Conservation (phyloP, 1,140 invertebrate species). For the Pogonognathellus flavescens region DNA sequence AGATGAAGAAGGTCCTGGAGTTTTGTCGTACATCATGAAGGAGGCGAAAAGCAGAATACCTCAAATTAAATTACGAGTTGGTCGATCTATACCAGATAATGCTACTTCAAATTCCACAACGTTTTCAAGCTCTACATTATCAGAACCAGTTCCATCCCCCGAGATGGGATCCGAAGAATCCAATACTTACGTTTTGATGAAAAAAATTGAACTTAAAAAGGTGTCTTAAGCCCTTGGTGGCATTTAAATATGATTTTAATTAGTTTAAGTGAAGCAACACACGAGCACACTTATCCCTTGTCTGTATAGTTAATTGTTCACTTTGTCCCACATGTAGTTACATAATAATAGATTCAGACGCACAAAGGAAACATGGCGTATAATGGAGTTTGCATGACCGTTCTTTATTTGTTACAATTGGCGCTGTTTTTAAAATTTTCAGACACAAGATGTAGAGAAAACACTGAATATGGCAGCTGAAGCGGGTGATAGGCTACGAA, state of each 20-base stretch:
- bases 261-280: neutral
- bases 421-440: neutral
- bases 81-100: neutral
- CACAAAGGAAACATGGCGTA: no score
- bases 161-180: conserved; percentile 27
- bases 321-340: no score
- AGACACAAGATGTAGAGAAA: conserved; percentile 47
- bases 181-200: neutral
- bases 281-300: no score
- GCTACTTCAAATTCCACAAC: neutral
- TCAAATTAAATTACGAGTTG: neutral
- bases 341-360: no score
- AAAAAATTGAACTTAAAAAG: conserved; percentile 19
- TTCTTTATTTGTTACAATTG: neutral
- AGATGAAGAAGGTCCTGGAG: conserved; percentile 41
- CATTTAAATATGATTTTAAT: neutral
- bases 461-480: conserved; percentile 51
- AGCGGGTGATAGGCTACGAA: conserved; percentile 31
- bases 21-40: conserved; percentile 41
- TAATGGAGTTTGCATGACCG: no score
- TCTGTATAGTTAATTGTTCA: no score
- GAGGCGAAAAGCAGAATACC: conserved; percentile 34
- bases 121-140: neutral
- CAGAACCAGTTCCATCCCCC: neutral
- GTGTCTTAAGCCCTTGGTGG: neutral